Evolutionary conservation across 2,113 vertebrate species (phyloP), one percentile per base, ranked within the genome.

Genomic region (Phalacrocorax carbo): DNA sequence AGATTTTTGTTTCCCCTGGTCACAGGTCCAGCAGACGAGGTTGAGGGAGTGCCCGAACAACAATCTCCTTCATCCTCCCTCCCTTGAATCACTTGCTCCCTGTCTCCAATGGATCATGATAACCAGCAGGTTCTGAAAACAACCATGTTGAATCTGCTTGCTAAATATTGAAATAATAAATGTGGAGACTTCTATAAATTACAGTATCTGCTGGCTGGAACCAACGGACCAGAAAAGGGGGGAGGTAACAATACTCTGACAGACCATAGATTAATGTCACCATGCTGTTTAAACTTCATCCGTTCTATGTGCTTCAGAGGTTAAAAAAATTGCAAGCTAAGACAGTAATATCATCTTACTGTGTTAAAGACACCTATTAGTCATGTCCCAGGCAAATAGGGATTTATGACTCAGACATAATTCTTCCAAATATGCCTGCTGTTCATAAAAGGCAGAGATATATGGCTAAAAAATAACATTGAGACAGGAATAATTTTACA

Each of bases 351-450:
- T 87, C 90, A 94, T 95, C 92, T 97, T 96, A 97, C 91, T 92
- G 46, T 58, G 29, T 97, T 98, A 98, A 98, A 98, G 97, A 97
- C 95, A 98, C 73, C 97, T 97, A 98, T 98, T 98, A 98, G 96
- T 98, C 97, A 98, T 98, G 97, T 98, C 96, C 93, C 62, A 84
- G 90, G 84, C 85, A 98, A 98, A 98, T 95, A 96, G 92, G 91
- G 96, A 98, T 98, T 98, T 98, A 98, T 98, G 98, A 98, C 92
- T 98, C 95, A 98, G 79, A 96, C 69, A 96, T 98, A 98, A 98
- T 97, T 98, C 97, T 98, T 98, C 96, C 92, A 98, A 98, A 98
- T 97, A 97, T 97, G 95, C 97, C 94, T 97, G 91, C 96, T 98
- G 96, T 98, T 98, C 97, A 98, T 98, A 98, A 98, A 98, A 98